Evolutionary conservation across 2,888 invertebrate genomes (phyloP), one percentile per base, ranked within the genome.

Genomic region (Strigamia maritima): DNA sequence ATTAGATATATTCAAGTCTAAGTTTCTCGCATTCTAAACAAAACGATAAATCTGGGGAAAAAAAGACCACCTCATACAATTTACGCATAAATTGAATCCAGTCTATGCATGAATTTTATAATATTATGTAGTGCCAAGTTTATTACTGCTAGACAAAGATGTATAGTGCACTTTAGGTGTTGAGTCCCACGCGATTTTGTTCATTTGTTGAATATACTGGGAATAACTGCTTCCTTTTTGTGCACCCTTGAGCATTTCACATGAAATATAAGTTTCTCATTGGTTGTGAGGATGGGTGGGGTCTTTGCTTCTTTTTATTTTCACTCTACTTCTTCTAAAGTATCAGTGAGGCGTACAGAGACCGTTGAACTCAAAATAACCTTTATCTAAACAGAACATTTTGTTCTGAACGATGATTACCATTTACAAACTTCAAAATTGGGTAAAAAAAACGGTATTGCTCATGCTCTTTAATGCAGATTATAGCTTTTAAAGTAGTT

Each of bases 231-330:
- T 22, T 60, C 22, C 24, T 19, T 19, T 8, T 60, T 70, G 24
- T 24, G 24, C 54, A 54, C 70, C 70, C 70, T 70, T n/a, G 70
- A 70, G 70, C 24, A 70, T 28, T 70, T 70, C n/a, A 70, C 70
- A 26, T 70, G 70, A 70, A 2, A 28, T 70, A 70, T 26, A n/a
- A 28, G 16, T 24, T 70, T 28, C n/a, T 60, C 60, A 2, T 19
- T 22, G 70, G 28, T 8, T 70, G 28, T 19, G 26, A n/a, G n/a
- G n/a, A n/a, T 28, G 28, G 26, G 70, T 26, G 70, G 16, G 54
- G 70, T 26, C 26, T 70, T 70, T 70, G 70, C 70, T 70, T 70
- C 28, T 70, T 70, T 70, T 70, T 70, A 28, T 28, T 70, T 70
- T 28, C 24, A 70, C 28, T 70, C 28, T 70, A 70, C 28, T 70